A percentile compares a stretch with the other conserved stretches of the same genome.
Evolutionary conservation across 2,797 vertebrate genomes (phyloP).

Genomic region (Sternotherus odoratus): DNA sequence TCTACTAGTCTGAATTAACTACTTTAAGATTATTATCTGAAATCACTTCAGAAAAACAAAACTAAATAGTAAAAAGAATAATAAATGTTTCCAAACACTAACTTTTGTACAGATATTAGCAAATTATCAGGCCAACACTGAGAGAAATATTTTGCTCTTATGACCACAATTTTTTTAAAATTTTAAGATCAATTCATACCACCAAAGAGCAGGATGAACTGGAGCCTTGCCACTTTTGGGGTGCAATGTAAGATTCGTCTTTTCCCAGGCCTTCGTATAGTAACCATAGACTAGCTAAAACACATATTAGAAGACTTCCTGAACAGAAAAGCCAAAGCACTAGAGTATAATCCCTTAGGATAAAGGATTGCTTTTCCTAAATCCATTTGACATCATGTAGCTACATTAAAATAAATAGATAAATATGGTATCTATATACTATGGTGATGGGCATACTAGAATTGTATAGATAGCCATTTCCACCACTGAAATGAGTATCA

Average conservation of each 20-base stretch:
- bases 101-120: accelerated
- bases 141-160: neutral
- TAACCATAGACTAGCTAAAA: neutral
- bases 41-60: neutral
- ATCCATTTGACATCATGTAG: neutral
- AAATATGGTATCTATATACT: neutral
- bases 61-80: accelerated
- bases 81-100: neutral
- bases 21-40: neutral
- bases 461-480: accelerated
- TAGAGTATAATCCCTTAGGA: neutral
- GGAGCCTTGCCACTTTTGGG: neutral
- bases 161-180: neutral
- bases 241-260: neutral
- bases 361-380: conserved; percentile 32
- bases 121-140: neutral
- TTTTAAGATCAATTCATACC: neutral
- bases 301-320: neutral
- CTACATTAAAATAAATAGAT: conserved; percentile 16
- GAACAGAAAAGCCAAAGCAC: neutral
- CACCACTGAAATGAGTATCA: neutral
- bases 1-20: neutral
- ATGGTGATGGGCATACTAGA: neutral
- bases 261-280: neutral
- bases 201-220: neutral